Conservation (phyloP, 2,888 invertebrate genomes). For the Drosophila percnosoma region DNA sequence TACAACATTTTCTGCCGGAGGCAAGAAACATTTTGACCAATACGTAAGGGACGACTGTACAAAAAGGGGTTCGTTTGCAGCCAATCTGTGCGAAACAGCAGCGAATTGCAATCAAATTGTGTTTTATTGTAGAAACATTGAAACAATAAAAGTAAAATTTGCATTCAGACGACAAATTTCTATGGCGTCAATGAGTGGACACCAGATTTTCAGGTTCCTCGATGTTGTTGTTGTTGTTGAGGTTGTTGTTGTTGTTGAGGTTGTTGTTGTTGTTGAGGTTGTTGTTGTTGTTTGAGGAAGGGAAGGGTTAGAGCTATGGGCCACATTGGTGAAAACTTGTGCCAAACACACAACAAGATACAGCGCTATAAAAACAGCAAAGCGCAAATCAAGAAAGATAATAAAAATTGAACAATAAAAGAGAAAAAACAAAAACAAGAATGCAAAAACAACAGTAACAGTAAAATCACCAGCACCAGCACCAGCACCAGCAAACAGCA, state of each 20-base stretch:
- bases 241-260: not conserved
- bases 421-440: slow-evolving; percentile 30
- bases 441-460: slow-evolving; percentile 32
- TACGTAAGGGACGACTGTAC: not conserved
- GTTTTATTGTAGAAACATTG: slow-evolving; percentile 41
- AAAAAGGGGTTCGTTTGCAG: not conserved
- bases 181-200: slow-evolving; percentile 49
- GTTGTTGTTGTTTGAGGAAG: not conserved
- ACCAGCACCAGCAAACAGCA: slow-evolving; percentile 3
- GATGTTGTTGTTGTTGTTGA: not conserved
- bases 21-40: slow-evolving; percentile 25
- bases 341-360: slow-evolving; percentile 16
- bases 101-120: slow-evolving; percentile 43
- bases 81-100: slow-evolving; percentile 16
- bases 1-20: slow-evolving; percentile 45
- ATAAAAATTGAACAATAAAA: slow-evolving; percentile 66
- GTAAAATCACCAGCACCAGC: slow-evolving; percentile 10
- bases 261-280: not conserved
- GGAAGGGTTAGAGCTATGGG: slow-evolving; percentile 36
- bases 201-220: slow-evolving; percentile 55
- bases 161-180: slow-evolving; percentile 59
- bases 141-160: slow-evolving; percentile 60
- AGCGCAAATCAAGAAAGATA: slow-evolving; percentile 70
- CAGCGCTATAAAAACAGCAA: slow-evolving; percentile 57
- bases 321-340: slow-evolving; percentile 57